These are phyloP conservation scores for Aphrocallistes beatrix DNA, from an alignment of 37 sponge, comb jelly and placozoan genomes.

Conservation along the genomic window DNA sequence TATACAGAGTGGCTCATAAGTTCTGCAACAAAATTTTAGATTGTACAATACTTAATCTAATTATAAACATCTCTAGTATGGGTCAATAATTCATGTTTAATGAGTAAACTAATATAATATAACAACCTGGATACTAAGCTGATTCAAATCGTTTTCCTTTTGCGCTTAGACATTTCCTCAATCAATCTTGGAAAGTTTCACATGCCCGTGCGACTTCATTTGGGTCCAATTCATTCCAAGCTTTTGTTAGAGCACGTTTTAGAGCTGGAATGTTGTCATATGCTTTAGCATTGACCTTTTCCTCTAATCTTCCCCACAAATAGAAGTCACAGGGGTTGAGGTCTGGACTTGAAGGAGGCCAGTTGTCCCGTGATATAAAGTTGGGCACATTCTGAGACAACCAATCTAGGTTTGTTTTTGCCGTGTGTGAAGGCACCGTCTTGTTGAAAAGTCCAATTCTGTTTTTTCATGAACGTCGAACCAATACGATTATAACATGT, in stretches of 20 bases:
- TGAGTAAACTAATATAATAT: too few species aligned
- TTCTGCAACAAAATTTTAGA: too few species aligned
- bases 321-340: not conserved
- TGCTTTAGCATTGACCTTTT: not conserved
- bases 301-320: not conserved
- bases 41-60: too few species aligned
- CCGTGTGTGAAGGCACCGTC: not conserved
- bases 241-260: not conserved
- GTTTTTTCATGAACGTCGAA: not conserved
- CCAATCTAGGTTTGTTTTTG: not conserved
- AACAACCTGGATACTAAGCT: too few species aligned
- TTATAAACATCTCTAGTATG: too few species aligned
- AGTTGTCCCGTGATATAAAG: not conserved
- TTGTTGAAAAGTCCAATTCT: not conserved
- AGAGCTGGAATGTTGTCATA: not conserved
- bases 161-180: not conserved
- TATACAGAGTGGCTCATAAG: too few species aligned
- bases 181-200: not conserved
- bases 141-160: not conserved
- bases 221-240: not conserved
- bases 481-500: not conserved
- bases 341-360: not conserved
- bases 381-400: not conserved
- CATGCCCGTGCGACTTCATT: not conserved
- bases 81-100: too few species aligned